Evolutionary conservation across 2,888 invertebrate genomes (phyloP).

Genomic region (Heliconius cydno): DNA sequence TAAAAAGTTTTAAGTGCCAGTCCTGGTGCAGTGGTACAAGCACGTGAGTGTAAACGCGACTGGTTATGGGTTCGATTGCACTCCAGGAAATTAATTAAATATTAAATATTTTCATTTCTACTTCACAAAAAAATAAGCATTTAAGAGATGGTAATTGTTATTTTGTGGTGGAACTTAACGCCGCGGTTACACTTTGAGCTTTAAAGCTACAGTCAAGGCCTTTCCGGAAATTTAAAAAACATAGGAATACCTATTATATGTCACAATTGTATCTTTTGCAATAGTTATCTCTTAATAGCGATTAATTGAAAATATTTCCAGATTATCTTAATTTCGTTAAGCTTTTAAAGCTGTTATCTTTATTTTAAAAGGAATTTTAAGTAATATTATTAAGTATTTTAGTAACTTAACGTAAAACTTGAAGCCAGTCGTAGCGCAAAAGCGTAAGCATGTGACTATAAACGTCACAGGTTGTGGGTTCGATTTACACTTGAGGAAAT

Average conservation of each 20-base stretch:
- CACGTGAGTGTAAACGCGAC: no score
- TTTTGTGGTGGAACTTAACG: no score
- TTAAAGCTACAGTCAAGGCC: no score
- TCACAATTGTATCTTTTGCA: neutral
- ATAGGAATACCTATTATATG: neutral
- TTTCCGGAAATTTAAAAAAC: no score
- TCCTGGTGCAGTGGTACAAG: no score
- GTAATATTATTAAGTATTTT: conserved; percentile 11
- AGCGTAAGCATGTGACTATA: no score
- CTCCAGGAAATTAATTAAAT: neutral
- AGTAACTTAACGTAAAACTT: conserved; percentile 26
- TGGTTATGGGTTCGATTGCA: neutral
- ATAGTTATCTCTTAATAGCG: neutral
- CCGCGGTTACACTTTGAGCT: no score
- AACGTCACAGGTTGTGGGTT: no score
- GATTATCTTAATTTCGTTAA: neutral
- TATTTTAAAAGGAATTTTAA: conserved; percentile 38
- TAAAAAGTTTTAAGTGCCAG: no score
- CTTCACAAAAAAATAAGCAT: no score
- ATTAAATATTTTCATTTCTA: neutral
- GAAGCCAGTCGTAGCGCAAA: neutral
- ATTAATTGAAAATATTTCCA: conserved; percentile 4
- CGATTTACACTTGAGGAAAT: no score
- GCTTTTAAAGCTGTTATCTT: conserved; percentile 8
- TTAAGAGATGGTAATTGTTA: no score